Percentiles rank a stretch among this genome's conserved stretches.
Evolutionary conservation across 2,888 invertebrate genomes (phyloP).

Genomic region (Steinernema carpocapsae): DNA sequence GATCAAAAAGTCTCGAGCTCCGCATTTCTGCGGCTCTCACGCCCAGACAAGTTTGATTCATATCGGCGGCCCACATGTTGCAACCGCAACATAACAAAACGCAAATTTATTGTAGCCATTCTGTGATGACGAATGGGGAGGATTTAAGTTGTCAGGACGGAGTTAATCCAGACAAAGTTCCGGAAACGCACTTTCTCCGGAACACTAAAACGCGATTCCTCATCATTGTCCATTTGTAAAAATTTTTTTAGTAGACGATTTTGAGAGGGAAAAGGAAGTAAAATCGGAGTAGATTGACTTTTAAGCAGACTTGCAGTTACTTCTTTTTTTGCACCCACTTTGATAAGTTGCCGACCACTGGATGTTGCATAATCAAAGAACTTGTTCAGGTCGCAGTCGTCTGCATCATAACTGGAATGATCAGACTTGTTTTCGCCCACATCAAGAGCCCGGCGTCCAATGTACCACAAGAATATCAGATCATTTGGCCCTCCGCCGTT

Average conservation of each 20-base stretch:
- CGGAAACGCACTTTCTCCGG: not conserved
- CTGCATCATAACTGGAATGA: conserved; percentile 1
- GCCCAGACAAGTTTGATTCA: too few species aligned
- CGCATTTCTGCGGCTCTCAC: too few species aligned
- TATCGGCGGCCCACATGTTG: too few species aligned
- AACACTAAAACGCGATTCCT: conserved; percentile 1
- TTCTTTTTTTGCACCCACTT: conserved; percentile 15
- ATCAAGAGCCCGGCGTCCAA: not conserved
- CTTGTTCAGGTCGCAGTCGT: conserved; percentile 5
- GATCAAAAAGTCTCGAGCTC: too few species aligned
- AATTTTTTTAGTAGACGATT: not conserved
- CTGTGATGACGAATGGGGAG: not conserved
- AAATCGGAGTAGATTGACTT: not conserved
- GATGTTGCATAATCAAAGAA: conserved; percentile 14
- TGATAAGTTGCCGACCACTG: not conserved
- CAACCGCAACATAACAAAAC: too few species aligned
- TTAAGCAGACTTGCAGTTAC: not conserved
- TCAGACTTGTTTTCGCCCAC: conserved; percentile 7
- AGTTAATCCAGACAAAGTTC: conserved; percentile 4
- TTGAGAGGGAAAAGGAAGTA: not conserved
- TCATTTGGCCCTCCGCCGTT: conserved; percentile 16
- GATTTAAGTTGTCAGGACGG: not conserved
- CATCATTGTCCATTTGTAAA: not conserved
- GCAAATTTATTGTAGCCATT: too few species aligned
- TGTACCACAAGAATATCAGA: not conserved